These are phyloP conservation scores for Zophobas atratus DNA, from an alignment of 1,140 invertebrate genomes.

Conservation along the genomic window DNA sequence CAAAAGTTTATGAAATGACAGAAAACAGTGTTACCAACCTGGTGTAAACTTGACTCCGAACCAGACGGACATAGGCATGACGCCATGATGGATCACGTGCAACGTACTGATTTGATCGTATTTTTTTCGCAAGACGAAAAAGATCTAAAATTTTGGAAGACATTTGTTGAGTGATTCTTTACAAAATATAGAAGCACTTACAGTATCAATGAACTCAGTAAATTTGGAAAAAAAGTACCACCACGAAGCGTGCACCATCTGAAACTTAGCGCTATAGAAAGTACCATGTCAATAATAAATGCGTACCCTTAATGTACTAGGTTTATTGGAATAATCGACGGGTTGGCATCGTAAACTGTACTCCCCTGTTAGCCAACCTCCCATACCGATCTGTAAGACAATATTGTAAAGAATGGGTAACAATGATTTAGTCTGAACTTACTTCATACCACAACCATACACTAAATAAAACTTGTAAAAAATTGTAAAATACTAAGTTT, in stretches of 20 bases:
- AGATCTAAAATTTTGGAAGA: constrained; percentile 72
- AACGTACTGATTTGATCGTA: constrained; percentile 87
- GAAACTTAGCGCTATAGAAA: constrained; percentile 53
- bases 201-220: constrained; percentile 96
- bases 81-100: constrained; percentile 93
- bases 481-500: constrained; percentile 80
- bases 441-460: constrained; percentile 64
- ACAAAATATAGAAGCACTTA: constrained; percentile 71
- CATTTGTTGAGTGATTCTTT: background rate
- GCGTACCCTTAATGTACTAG: constrained; percentile 90
- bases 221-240: constrained; percentile 98
- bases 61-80: constrained; percentile 95
- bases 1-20: background rate
- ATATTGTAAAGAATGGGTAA: too few species aligned
- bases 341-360: constrained; percentile 97
- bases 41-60: constrained; percentile 93
- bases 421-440: constrained; percentile 44
- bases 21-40: constrained; percentile 70
- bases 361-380: constrained; percentile 89
- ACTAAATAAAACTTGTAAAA: constrained; percentile 75
- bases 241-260: constrained; percentile 87
- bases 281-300: constrained; percentile 33
- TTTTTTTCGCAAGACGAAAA: constrained; percentile 90
- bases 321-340: constrained; percentile 92
- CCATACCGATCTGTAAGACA: constrained; percentile 83